Evolutionary conservation across 2,888 invertebrate genomes (phyloP), one percentile per base, ranked within the genome.

Genomic region (Caenorhabditis macrosperma): DNA sequence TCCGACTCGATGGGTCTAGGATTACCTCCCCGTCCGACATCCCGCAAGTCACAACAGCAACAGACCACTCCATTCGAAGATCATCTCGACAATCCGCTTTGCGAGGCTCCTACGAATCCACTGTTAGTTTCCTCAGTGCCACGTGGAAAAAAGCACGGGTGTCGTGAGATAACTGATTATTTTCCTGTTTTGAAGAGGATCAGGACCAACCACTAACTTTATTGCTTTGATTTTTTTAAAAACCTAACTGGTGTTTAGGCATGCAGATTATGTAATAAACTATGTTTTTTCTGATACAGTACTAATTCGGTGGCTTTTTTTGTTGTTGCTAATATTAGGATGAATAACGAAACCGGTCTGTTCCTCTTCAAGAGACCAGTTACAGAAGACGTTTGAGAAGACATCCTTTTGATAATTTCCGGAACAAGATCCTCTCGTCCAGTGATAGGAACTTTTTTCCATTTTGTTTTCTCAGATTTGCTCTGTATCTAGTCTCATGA

Each of bases 1-100:
- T 79, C 83, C 24, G 80, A 80, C 71, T 80, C 80, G 10, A 60
- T 76, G 66, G 71, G 76, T 15, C 63, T 77, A 6, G 81, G 81
- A 5, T 64, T 83, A 5, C 81, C 83, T n/a, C 79, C 79, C 17
- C 69, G 80, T 24, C 80, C 76, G 35, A 67, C 30, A 9, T 76
- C 80, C 15, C 57, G 74, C 17, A 68, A 74, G 28, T 64, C 64
- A 6, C 69, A 71, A 28, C 72, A 78, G 33, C 78, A 78, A 22
- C 78, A 67, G 48, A 77, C 64, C 26, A 68, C 69, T 20, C 54
- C 67, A 10, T 68, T 60, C 28, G 71, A 64, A 24, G 63, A 67
- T 63, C 72, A 64, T 9, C 59, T 80, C 33, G 80, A 80, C 50
- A 69, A 75, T 64, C 69, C 64, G 35, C 44, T 80, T 7, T 55